phyloP scores from a whole-genome alignment of 2,113 vertebrate genomes.

The Typhlomys cinereus region DNA sequence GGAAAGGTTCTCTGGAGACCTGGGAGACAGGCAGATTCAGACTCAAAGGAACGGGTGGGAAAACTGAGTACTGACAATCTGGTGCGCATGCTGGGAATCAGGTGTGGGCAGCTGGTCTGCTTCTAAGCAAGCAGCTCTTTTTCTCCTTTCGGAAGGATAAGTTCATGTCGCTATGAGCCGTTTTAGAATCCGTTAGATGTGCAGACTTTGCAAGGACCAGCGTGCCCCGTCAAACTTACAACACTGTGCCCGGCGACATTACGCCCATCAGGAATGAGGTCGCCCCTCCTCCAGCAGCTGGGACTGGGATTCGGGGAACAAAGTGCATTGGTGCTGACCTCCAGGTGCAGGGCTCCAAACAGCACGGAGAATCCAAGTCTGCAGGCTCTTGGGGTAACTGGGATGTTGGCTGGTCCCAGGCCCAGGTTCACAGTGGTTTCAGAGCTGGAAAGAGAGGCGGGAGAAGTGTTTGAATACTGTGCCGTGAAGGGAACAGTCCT shows the following conservation, averaged over 20 bases:
- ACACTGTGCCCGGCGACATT: conserved; percentile 13
- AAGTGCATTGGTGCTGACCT: conserved; percentile 9
- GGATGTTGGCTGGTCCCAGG: conserved; percentile 68
- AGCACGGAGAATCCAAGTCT: conserved; percentile 28
- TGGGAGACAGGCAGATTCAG: background rate
- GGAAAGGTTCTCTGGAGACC: background rate
- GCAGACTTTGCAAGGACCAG: background rate
- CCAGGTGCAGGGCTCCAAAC: conserved; percentile 58
- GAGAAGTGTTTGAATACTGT: conserved; percentile 88
- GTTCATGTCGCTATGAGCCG: background rate
- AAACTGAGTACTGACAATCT: background rate
- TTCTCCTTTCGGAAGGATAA: background rate
- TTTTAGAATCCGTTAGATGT: background rate
- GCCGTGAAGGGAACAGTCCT: conserved; percentile 90
- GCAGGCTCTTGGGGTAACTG: background rate
- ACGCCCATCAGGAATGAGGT: conserved; percentile 71
- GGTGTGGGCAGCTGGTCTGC: background rate
- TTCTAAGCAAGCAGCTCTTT: conserved; percentile 26
- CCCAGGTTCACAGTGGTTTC: conserved; percentile 74
- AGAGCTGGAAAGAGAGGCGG: conserved; percentile 79
- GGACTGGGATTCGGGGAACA: conserved; percentile 69
- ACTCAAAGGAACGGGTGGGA: background rate
- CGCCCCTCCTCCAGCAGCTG: conserved; percentile 63
- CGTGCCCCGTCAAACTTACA: conserved; percentile 71
- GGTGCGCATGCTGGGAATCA: background rate